phyloP scores from a whole-genome alignment of 2,797 vertebrate species.

The Alcedo atthis region DNA sequence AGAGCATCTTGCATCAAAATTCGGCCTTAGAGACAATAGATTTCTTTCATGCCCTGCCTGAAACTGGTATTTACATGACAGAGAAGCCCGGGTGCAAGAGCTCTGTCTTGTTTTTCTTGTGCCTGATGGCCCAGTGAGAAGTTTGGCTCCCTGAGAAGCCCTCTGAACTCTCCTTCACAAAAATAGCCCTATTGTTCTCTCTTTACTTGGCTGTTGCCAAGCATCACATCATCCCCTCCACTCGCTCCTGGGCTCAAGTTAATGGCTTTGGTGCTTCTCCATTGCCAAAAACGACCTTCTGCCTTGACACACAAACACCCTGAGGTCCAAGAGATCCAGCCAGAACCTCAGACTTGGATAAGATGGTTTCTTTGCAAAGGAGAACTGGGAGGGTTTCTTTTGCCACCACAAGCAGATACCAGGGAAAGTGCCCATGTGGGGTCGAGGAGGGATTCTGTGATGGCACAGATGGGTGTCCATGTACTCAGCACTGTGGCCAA shows the following conservation, averaged over 20 bases:
- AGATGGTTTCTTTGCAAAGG: neutral
- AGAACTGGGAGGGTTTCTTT: neutral
- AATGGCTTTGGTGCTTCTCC: neutral
- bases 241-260: neutral
- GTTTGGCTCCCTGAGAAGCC: neutral
- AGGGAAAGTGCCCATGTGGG: rapidly evolving
- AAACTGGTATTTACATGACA: neutral
- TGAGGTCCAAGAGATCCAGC: neutral
- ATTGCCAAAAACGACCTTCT: rapidly evolving
- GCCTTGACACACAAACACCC: neutral
- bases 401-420: rapidly evolving
- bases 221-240: neutral
- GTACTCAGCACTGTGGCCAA: neutral
- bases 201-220: neutral
- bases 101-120: neutral
- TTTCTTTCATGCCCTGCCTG: neutral
- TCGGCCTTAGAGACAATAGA: slow-evolving; percentile 7
- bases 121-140: neutral
- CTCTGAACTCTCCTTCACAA: neutral
- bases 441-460: neutral
- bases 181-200: slow-evolving; percentile 20
- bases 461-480: neutral
- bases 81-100: neutral
- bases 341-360: neutral
- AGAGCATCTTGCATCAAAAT: slow-evolving; percentile 18